phyloP scores from a whole-genome alignment of 2,797 vertebrate genomes.

The Muscicapa comitata region DNA sequence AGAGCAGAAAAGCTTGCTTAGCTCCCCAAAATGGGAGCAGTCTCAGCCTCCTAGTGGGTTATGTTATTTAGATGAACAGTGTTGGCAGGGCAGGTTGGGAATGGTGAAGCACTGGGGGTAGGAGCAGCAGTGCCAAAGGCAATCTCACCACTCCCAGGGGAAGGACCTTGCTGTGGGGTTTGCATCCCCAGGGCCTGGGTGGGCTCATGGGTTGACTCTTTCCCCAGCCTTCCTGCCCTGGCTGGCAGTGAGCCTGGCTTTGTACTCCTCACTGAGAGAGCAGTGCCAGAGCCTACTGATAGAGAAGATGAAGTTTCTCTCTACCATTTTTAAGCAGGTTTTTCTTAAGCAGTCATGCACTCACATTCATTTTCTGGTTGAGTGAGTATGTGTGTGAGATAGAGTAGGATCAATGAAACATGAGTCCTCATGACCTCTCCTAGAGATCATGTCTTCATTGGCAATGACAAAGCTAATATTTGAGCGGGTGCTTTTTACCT shows the following conservation, averaged over 20 bases:
- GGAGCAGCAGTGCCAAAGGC: not conserved
- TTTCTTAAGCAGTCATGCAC: not conserved
- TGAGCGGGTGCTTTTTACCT: not conserved
- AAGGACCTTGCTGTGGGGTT: fast-evolving
- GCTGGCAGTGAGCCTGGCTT: not conserved
- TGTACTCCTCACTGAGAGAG: not conserved
- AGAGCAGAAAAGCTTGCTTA: not conserved
- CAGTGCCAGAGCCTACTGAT: not conserved
- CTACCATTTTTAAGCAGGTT: not conserved
- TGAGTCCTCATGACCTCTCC: not conserved
- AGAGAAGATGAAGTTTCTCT: not conserved
- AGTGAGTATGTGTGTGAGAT: not conserved
- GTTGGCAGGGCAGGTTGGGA: not conserved
- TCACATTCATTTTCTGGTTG: not conserved
- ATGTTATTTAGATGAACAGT: not conserved
- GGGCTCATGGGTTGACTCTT: not conserved
- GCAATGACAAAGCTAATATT: not conserved
- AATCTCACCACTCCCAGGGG: not conserved
- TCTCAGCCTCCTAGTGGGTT: not conserved
- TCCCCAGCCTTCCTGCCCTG: not conserved
- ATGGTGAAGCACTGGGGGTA: fast-evolving
- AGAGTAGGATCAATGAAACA: not conserved
- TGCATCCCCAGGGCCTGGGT: not conserved
- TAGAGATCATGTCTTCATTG: not conserved
- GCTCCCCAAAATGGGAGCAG: not conserved